phyloP scores from a whole-genome alignment of 2,113 vertebrate genomes.

The Nanger granti region DNA sequence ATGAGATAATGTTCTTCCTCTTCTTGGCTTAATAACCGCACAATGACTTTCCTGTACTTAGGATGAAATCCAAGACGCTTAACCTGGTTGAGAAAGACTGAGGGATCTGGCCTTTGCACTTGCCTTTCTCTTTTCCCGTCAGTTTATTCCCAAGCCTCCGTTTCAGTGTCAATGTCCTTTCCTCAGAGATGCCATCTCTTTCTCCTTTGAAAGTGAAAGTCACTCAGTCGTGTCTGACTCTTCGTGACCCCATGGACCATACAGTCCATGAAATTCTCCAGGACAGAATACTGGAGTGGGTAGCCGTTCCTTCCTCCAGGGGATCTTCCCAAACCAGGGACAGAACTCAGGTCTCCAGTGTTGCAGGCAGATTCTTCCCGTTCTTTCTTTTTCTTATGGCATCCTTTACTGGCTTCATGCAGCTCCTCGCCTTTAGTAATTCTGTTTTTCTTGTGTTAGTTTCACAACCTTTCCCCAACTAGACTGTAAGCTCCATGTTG shows the following conservation, averaged over 20 bases:
- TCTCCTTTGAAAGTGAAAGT: neutral
- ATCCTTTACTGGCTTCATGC: neutral
- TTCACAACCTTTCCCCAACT: neutral
- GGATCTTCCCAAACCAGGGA: neutral
- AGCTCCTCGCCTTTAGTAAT: neutral
- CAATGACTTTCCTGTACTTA: neutral
- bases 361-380: neutral
- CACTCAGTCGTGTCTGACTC: rapidly evolving
- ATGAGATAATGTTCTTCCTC: neutral
- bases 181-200: neutral
- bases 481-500: neutral
- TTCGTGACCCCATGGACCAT: rapidly evolving
- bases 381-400: neutral
- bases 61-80: neutral
- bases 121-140: neutral
- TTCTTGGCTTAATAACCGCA: neutral
- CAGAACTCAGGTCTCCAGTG: neutral
- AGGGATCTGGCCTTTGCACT: too few species aligned
- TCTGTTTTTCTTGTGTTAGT: neutral
- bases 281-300: neutral
- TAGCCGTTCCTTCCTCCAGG: neutral
- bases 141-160: too few species aligned
- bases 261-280: neutral
- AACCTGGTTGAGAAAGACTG: too few species aligned
- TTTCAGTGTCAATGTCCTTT: neutral